Conservation (phyloP, 1,140 invertebrate genomes). For the Dermatophagoides farinae region DNA sequence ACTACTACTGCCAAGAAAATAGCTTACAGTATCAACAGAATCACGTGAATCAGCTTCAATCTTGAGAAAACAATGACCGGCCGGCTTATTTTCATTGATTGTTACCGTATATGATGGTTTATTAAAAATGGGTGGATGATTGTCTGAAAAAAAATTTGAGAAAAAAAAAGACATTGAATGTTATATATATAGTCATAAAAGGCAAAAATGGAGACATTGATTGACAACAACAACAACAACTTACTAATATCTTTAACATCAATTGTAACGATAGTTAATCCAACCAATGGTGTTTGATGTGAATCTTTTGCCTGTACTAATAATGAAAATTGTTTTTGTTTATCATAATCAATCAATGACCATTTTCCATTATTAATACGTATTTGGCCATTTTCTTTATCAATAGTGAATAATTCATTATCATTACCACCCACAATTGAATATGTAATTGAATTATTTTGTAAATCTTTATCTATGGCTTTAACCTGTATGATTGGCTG, state of each 20-base stretch:
- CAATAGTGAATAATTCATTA: constrained; percentile 22
- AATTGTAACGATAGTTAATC: constrained; percentile 22
- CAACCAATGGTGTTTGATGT: constrained; percentile 19
- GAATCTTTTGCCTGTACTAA: constrained; percentile 23
- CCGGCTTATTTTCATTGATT: constrained; percentile 20
- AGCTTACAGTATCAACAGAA: constrained; percentile 20
- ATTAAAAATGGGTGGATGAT: constrained; percentile 22
- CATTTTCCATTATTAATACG: constrained; percentile 16
- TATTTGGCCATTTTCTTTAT: constrained; percentile 21
- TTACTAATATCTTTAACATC: constrained; percentile 20
- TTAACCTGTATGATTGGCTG: constrained; percentile 19
- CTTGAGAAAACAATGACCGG: constrained; percentile 21
- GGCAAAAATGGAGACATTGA: not conserved
- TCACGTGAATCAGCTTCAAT: constrained; percentile 21
- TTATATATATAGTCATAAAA: not conserved
- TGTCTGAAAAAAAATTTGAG: constrained; percentile 15
- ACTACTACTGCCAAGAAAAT: constrained; percentile 9
- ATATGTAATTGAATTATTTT: constrained; percentile 23
- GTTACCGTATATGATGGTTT: constrained; percentile 21
- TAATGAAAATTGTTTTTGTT: constrained; percentile 20
- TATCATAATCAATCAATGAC: constrained; percentile 20
- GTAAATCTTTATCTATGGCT: constrained; percentile 23
- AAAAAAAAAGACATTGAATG: no score
- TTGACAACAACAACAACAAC: not conserved
- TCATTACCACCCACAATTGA: constrained; percentile 23